Base-by-base conservation (phyloP, 1,140 invertebrate species). In the Zaprionus camerounensis region DNA sequence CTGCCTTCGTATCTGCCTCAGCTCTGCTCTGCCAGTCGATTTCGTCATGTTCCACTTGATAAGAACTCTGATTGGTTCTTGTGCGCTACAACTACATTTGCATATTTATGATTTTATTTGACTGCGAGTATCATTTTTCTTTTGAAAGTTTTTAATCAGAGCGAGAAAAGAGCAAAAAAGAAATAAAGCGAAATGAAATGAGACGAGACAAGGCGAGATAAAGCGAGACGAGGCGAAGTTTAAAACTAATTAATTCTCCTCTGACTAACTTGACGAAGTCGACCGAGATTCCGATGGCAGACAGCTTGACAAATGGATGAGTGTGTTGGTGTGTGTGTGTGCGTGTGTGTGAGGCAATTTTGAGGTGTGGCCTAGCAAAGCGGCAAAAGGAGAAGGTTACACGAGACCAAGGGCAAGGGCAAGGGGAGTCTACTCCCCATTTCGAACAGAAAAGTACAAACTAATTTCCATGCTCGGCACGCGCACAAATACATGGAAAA, bases 41-140 rank as follows among this genome's bases (percentile, higher is more conserved):
- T 91, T 88, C 70, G 73, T 67, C 51, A 80, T 74, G 86, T 92
- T 92, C 82, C 86, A 92, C 83, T 88, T 92, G 82, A 92, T 92
- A 91, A 88, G 79, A 92, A 92, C 73, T 92, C 73, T 86, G 91
- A 92, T 92, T 92, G 91, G 91, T 75, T 86, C 71, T 58, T 51
- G 59, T 76, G 46, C 20, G 12, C n/a, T n/a, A n/a, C 38, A 65
- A 24, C 38, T 81, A 75, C 59, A 92, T 91, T 87, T 80, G 83
- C 80, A 92, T 92, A 88, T 79, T 91, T 92, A 76, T 82, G 64
- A 90, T 71, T 78, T 88, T 71, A 82, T 81, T 85, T 49, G 53
- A 68, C 34, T 66, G 12, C 41, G 36, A 41, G 15, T 46, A 53
- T 49, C 36, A 44, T 64, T 62, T 58, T 38, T 55, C 74, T 67